Evolutionary conservation across 2,888 invertebrate species (phyloP).

Genomic region (Oligia latruncula): DNA sequence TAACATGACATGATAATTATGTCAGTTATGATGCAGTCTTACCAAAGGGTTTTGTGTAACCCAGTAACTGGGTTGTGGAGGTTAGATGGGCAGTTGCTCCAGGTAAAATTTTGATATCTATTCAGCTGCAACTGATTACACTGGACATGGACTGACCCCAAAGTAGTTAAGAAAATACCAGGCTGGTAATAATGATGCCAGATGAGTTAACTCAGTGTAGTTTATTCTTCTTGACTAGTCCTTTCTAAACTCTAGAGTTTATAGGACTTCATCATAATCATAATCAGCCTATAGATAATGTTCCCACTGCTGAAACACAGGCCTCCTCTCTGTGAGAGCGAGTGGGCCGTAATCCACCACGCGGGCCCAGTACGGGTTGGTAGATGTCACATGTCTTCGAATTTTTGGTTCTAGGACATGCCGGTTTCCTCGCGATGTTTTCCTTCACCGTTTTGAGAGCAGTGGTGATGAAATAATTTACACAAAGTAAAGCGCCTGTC

Average conservation of each 20-base stretch:
- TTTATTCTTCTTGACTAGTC: background rate
- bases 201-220: background rate
- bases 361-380: too few relatives aligned
- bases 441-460: too few relatives aligned
- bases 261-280: background rate
- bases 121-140: background rate
- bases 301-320: too few relatives aligned
- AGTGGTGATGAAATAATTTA: too few relatives aligned
- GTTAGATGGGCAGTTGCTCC: background rate
- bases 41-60: too few relatives aligned
- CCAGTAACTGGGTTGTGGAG: background rate
- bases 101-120: background rate
- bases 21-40: background rate
- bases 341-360: too few relatives aligned
- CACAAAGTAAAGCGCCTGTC: too few relatives aligned
- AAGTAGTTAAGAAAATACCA: background rate
- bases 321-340: too few relatives aligned
- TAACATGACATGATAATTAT: background rate
- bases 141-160: background rate
- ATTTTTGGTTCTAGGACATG: too few relatives aligned
- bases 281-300: too few relatives aligned
- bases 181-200: background rate
- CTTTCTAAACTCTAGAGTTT: background rate
- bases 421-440: too few relatives aligned
- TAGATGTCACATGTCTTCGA: too few relatives aligned